phyloP scores from a whole-genome alignment of 1,140 invertebrate species.

The Brevipalpus yothersi region DNA sequence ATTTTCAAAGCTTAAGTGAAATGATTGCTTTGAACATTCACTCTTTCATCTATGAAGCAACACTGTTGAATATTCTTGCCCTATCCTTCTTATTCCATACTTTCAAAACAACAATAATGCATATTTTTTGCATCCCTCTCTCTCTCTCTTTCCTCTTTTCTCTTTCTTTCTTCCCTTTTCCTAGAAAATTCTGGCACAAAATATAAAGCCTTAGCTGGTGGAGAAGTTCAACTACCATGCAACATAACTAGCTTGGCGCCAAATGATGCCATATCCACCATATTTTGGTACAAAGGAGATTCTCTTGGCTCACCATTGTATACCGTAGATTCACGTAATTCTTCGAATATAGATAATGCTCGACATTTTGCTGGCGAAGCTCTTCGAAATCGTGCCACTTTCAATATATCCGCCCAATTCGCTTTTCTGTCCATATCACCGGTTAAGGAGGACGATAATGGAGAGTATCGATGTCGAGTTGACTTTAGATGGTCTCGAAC shows the following conservation, averaged over 20 bases:
- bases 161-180: not conserved
- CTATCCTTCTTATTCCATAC: too few species aligned
- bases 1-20: too few species aligned
- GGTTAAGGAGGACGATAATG: constrained; percentile 31
- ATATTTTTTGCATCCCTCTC: too few species aligned
- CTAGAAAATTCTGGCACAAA: not conserved
- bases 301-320: constrained; percentile 12
- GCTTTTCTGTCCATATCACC: constrained; percentile 18
- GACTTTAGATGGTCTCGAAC: constrained; percentile 67
- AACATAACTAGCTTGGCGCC: constrained; percentile 43
- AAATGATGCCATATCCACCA: constrained; percentile 64
- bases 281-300: constrained; percentile 63
- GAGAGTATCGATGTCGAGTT: constrained; percentile 60
- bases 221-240: constrained; percentile 33
- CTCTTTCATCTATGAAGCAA: too few species aligned
- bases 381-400: not conserved
- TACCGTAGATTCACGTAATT: constrained; percentile 13
- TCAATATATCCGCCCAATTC: not conserved
- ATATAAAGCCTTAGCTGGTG: not conserved
- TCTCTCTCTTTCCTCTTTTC: not conserved
- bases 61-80: too few species aligned
- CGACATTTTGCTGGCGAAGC: constrained; percentile 10
- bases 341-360: constrained; percentile 9
- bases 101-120: too few species aligned
- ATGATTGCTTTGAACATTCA: too few species aligned